Conservation (phyloP, 2,888 invertebrate genomes). For the Lissonota sp. region DNA sequence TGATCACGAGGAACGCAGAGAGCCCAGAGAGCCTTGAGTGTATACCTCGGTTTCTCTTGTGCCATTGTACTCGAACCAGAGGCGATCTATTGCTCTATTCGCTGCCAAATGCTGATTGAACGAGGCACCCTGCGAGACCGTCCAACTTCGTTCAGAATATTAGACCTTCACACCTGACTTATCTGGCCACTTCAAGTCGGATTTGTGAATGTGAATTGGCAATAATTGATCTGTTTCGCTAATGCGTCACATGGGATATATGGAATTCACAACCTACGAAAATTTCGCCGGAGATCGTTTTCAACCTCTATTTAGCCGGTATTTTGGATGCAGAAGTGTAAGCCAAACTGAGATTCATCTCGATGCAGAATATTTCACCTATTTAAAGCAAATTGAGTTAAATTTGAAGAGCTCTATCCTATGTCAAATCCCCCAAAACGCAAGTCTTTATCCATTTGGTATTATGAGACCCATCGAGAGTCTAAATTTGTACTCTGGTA, state of each 20-base stretch:
- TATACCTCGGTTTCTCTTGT: constrained; percentile 25
- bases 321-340: too few relatives aligned
- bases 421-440: too few relatives aligned
- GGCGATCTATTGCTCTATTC: constrained; percentile 78
- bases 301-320: too few relatives aligned
- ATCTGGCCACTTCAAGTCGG: background rate
- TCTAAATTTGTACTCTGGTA: too few relatives aligned
- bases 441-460: too few relatives aligned
- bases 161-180: background rate
- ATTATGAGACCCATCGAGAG: too few relatives aligned
- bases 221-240: constrained; percentile 16
- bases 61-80: constrained; percentile 50
- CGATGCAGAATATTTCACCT: too few relatives aligned
- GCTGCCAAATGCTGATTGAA: constrained; percentile 75
- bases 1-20: constrained; percentile 4
- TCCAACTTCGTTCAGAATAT: constrained; percentile 36
- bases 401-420: too few relatives aligned
- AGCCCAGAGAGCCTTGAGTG: constrained; percentile 45
- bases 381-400: too few relatives aligned
- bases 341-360: too few relatives aligned
- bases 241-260: background rate
- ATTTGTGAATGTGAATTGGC: background rate
- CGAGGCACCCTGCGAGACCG: constrained; percentile 60
- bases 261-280: background rate
- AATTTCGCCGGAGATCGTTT: too few relatives aligned